Evolutionary conservation across 1,140 invertebrate genomes (phyloP), one percentile per base, ranked within the genome.

Genomic region (Caenorhabditis tropicalis): DNA sequence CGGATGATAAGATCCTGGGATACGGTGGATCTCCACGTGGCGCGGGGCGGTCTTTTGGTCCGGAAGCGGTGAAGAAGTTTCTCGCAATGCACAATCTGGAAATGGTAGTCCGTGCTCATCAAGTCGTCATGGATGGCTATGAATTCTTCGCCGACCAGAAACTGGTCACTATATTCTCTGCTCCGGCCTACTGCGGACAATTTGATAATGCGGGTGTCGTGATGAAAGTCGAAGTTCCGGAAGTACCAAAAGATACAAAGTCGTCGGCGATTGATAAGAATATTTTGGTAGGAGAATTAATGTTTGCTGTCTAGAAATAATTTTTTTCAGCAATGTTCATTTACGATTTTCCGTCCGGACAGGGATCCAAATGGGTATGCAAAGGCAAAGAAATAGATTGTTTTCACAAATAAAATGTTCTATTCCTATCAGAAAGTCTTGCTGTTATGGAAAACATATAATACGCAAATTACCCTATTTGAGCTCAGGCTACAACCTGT

Each of bases 1-100:
- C 96, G 60, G 96, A 98, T 91, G 95, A 96, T 89, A 94, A 97
- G 83, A 86, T 94, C 94, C 39, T 97, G 95, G 95, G 93, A 94
- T 56, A 94, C 95, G 48, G 96, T 95, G 93, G 96, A 95, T 0
- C 93, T 96, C 95, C 91, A 96, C 49, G 79, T 92, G 88, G 87
- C 31, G 89, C 87, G 21, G 87, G 85, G 10, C 82, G 85, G 16
- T 80, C 89, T 49, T 89, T 89, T 60, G 88, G 88, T 12, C 53
- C 79, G 10, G 83, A 87, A n/a, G 87, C 87, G 0, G 53, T 89
- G 5, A 58, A 86, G 21, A 48, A 33, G 2, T 89, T 89, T 49
- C 79, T 81, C 21, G 79, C 80, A 12, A 27, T 53, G 15, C 81
- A 88, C 27, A 58, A 70, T 39, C 39, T 89, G 31, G 85, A 89